Evolutionary conservation across 2,113 vertebrate species (phyloP).

Genomic region (Ivindomyrus marchei): DNA sequence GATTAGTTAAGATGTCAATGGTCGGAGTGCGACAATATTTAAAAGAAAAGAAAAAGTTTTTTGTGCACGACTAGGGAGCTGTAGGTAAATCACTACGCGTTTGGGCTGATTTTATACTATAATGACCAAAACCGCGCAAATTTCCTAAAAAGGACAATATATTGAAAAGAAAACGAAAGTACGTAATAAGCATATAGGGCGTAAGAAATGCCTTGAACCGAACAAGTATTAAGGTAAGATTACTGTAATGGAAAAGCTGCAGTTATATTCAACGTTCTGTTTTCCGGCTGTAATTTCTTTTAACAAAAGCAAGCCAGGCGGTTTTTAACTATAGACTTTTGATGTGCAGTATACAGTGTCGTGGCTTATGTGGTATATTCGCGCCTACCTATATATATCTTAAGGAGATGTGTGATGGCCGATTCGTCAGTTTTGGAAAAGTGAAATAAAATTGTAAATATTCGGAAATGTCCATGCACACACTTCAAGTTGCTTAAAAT

Average conservation of each 20-base stretch:
- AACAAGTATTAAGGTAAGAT: neutral
- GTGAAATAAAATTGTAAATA: too few relatives aligned
- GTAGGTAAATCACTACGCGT: neutral
- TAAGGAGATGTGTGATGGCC: too few relatives aligned
- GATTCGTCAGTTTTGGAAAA: too few relatives aligned
- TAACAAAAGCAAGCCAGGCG: neutral
- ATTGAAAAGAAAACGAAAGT: neutral
- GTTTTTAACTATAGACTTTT: neutral
- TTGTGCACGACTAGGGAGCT: neutral
- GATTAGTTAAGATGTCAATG: neutral
- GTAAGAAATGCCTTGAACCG: neutral
- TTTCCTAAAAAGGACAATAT: neutral
- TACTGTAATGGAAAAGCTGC: neutral
- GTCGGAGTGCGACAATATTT: neutral
- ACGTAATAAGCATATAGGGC: neutral
- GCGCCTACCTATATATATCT: too few relatives aligned
- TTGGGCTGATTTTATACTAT: too few relatives aligned
- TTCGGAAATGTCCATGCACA: too few relatives aligned
- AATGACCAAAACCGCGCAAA: neutral
- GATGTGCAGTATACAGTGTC: neutral
- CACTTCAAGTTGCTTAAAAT: too few relatives aligned
- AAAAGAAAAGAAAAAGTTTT: neutral
- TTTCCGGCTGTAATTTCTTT: neutral
- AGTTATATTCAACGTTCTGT: neutral
- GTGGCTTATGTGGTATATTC: too few relatives aligned